Evolutionary conservation across 2,888 invertebrate genomes (phyloP), one percentile per base, ranked within the genome.

Genomic region (Latheticus oryzae): DNA sequence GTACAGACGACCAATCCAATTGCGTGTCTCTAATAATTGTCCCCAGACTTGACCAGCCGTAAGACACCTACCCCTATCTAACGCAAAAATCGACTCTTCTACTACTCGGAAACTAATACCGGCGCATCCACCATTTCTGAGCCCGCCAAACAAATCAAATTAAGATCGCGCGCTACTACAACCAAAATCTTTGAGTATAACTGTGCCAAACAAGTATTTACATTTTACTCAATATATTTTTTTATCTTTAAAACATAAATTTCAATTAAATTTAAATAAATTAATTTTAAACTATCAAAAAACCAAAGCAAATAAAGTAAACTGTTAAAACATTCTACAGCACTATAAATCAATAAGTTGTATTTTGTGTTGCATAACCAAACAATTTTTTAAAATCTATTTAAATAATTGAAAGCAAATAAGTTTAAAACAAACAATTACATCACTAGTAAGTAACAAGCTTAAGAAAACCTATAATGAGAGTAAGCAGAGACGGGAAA

Each of bases 1-100:
- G 68, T 68, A 60, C 64, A 53, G 63, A 59, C 68, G 64, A 68
- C 71, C 73, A 71, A 74, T 73, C 69, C 71, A 66, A 70, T 66
- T 68, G 69, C 66, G 62, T 67, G 63, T 59, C 61, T 65, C 57
- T 65, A 59, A 51, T 58, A 62, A 64, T 64, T 62, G 54, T 58
- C 45, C 54, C 58, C 53, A 42, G 45, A 59, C 58, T 59, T 63
- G 63, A 65, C 63, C 65, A 62, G 42, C 60, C 52, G 19, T 45
- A 61, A 56, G 56, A 54, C 32, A 50, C 40, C 40, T 53, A 40
- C 53, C 48, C 40, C 48, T 58, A 59, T 47, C 40, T 58, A 28
- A 45, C 17, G 13, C 19, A 38, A 38, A 38, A 38, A 51, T 51
- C 38, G 38, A 38, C 50, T 38, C 35, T 51, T 26, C 38, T 16